Evolutionary conservation across 2,888 invertebrate species (phyloP).

Genomic region (Strigamia crassipes): DNA sequence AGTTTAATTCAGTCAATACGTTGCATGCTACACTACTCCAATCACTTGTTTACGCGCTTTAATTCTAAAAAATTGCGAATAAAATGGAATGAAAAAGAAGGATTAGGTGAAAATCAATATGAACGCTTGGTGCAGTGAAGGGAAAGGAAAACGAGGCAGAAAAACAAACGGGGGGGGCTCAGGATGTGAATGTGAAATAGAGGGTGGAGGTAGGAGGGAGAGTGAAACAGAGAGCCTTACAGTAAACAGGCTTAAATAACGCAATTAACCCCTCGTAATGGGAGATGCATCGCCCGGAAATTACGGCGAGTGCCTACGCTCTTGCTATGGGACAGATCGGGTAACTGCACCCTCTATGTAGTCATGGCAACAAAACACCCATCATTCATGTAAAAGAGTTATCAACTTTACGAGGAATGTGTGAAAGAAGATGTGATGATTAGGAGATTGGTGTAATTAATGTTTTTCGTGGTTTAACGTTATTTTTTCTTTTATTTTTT

Average conservation of each 20-base stretch:
- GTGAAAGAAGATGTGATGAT: background rate
- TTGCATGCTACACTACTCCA: background rate
- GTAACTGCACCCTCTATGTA: background rate
- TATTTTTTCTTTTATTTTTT: too few species aligned
- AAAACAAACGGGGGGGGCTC: constrained; percentile 9
- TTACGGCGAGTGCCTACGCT: background rate
- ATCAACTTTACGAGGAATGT: background rate
- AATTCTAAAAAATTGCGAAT: constrained; percentile 23
- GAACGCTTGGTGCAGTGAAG: constrained; percentile 6
- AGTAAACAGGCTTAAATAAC: constrained; percentile 30
- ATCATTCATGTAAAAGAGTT: constrained; percentile 5
- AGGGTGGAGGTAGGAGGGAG: background rate
- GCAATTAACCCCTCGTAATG: constrained; percentile 25
- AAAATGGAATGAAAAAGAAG: background rate
- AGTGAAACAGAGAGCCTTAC: background rate
- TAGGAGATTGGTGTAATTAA: background rate
- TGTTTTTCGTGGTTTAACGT: background rate
- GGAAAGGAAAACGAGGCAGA: background rate
- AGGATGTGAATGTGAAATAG: background rate
- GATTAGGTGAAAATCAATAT: constrained; percentile 6
- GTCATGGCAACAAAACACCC: constrained; percentile 10
- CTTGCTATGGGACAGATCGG: constrained; percentile 10
- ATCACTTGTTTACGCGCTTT: constrained; percentile 7
- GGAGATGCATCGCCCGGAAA: constrained; percentile 30
- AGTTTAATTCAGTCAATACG: constrained; percentile 9